Evolutionary conservation across 2,888 invertebrate genomes (phyloP).

Genomic region (Deilephila porcellus): DNA sequence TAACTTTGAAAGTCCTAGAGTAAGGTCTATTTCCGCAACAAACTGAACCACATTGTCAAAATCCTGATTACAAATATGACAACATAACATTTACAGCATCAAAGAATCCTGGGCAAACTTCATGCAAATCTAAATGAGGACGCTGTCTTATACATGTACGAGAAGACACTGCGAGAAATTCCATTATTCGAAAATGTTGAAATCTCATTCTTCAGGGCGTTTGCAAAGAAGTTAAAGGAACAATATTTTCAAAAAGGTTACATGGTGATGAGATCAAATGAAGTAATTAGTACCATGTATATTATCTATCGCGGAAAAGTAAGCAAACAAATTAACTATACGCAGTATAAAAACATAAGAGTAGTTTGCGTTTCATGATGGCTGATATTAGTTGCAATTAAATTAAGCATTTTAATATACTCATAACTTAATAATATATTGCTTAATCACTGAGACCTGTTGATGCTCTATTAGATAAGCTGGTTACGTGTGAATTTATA

Average conservation of each 20-base stretch:
- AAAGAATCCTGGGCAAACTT: slow-evolving; percentile 76
- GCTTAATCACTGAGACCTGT: too few relatives aligned
- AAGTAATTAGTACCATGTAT: slow-evolving; percentile 73
- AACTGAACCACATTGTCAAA: neutral
- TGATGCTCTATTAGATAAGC: neutral
- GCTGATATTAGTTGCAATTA: neutral
- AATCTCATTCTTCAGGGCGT: slow-evolving; percentile 81
- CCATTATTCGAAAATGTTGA: slow-evolving; percentile 82
- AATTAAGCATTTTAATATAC: neutral
- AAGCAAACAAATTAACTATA: slow-evolving; percentile 33
- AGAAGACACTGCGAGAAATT: slow-evolving; percentile 80
- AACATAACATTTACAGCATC: slow-evolving; percentile 59
- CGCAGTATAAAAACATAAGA: slow-evolving; percentile 1
- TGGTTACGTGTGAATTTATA: too few relatives aligned
- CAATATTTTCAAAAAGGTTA: slow-evolving; percentile 78
- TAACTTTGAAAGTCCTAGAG: too few relatives aligned
- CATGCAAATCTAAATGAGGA: slow-evolving; percentile 84
- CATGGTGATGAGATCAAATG: slow-evolving; percentile 73
- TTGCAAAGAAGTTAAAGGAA: slow-evolving; percentile 78
- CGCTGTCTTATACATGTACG: slow-evolving; percentile 81
- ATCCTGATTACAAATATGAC: neutral
- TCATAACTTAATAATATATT: too few relatives aligned
- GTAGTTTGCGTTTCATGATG: too few relatives aligned
- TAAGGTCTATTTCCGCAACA: too few relatives aligned
- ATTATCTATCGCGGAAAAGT: slow-evolving; percentile 81